A percentile compares a stretch with the other conserved stretches of the same genome.
These are phyloP conservation scores for Athene noctua DNA, from an alignment of 2,113 vertebrate species.

Conservation along the genomic window DNA sequence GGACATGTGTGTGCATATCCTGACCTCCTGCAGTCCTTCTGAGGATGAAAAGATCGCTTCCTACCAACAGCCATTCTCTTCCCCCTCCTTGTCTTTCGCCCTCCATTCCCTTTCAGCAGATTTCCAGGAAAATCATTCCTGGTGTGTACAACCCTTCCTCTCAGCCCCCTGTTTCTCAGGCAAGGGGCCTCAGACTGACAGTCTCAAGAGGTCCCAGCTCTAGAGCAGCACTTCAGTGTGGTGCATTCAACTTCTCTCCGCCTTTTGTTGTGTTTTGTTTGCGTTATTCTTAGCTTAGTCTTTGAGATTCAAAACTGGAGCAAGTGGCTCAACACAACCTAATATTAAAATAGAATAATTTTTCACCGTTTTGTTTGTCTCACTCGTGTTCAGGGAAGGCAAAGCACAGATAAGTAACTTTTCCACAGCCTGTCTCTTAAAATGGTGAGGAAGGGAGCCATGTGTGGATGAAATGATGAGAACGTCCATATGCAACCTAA, in stretches of 20 bases:
- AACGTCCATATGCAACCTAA: neutral
- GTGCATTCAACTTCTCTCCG: neutral
- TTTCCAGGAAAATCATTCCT: neutral
- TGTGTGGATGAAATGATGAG: neutral
- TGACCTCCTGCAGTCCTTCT: neutral
- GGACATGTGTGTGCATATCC: neutral
- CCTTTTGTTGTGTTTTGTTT: neutral
- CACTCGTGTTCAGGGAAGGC: neutral
- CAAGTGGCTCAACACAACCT: neutral
- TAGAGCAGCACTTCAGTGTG: neutral
- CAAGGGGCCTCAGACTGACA: neutral
- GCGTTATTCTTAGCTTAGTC: neutral
- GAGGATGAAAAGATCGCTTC: neutral
- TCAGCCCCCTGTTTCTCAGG: rapidly evolving
- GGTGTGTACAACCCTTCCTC: neutral
- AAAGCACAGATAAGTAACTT: neutral
- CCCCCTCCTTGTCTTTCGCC: rapidly evolving
- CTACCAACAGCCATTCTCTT: neutral
- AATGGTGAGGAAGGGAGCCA: neutral
- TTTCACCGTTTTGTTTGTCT: neutral
- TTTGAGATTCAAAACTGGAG: neutral
- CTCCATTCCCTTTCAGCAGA: neutral
- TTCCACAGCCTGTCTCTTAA: neutral
- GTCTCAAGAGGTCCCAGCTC: neutral
- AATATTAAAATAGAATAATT: neutral